Evolutionary conservation across 2,113 vertebrate genomes (phyloP), one percentile per base, ranked within the genome.

Genomic region (Panthera uncia): DNA sequence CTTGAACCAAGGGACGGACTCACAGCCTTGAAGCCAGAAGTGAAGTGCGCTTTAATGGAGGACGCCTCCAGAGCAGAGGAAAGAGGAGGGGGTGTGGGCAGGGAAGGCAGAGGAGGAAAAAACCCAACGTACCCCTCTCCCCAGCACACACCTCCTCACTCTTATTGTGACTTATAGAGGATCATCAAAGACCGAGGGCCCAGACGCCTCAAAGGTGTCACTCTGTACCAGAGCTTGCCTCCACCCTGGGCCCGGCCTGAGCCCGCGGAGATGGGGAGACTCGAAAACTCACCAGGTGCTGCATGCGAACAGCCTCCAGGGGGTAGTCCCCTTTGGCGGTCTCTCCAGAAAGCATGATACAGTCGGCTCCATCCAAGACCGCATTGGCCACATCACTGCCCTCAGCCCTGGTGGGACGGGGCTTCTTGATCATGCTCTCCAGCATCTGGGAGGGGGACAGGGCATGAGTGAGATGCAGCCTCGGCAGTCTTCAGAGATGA

Each of bases 361-460:
- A 99, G 99, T 99, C 99, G 0, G 99, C 99, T 65, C 99, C 99
- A 0, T 99, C 99, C 97, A 99, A 98, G 45, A 99, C 99, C 0
- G 99, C 99, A 3, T 99, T 99, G 96, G 99, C 99, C 3, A 99
- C 99, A 0, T 99, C 99, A 0, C 98, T 99, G 98, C 99, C 99
- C 98, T 99, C 99, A 0, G 99, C 99, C 0, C 99, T 99, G 1
- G 99, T 99, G 0, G 99, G 99, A 1, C 99, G 99, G 14, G 99
- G 99, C 76, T 99, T 99, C 99, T 99, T 99, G 98, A 99, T 99
- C 99, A 99, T 99, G 98, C 99, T 99, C 98, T 99, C 99, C 98
- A 99, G 97, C 99, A 99, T 99, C 99, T 99, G 91, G 65, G 33
- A 81, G n/a, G 85, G 57, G 57, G 1, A 80, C 86, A 81, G 7